These are phyloP conservation scores for Athalia cordata DNA, from an alignment of 2,888 invertebrate species.

Conservation along the genomic window DNA sequence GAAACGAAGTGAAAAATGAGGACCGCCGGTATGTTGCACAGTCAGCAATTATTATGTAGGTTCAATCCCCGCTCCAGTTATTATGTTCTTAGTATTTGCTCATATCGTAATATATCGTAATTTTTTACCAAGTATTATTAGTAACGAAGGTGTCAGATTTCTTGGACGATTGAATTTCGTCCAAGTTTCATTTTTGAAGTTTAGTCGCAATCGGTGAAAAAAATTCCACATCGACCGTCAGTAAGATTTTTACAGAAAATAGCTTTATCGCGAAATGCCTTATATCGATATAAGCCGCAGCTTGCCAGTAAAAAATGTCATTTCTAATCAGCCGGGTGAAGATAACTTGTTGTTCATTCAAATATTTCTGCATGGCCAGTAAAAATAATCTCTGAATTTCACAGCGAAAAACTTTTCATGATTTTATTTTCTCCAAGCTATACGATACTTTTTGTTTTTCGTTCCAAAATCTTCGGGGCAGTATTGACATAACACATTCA, in stretches of 20 bases:
- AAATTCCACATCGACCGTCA: neutral
- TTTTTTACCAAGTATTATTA: no score
- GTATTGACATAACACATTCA: slow-evolving; percentile 58
- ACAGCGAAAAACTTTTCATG: no score
- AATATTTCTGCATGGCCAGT: no score
- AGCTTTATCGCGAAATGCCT: slow-evolving; percentile 11
- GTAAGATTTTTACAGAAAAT: slow-evolving; percentile 16
- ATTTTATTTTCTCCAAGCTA: no score
- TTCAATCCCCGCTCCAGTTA: slow-evolving; percentile 41
- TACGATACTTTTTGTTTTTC: neutral
- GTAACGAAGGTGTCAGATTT: no score
- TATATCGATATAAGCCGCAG: neutral
- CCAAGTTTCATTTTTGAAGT: neutral
- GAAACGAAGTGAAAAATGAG: neutral
- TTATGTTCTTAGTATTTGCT: neutral
- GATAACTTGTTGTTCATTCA: neutral
- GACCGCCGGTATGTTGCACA: slow-evolving; percentile 46
- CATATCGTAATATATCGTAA: no score
- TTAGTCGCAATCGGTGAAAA: neutral
- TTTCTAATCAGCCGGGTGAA: slow-evolving; percentile 5
- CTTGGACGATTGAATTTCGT: neutral
- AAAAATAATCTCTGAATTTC: no score
- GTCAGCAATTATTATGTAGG: slow-evolving; percentile 45
- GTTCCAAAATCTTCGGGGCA: slow-evolving; percentile 14
- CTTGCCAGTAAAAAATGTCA: slow-evolving; percentile 11